Evolutionary conservation across 37 sponge, comb jelly and placozoan species (phyloP).

Genomic region (Spongilla lacustris): DNA sequence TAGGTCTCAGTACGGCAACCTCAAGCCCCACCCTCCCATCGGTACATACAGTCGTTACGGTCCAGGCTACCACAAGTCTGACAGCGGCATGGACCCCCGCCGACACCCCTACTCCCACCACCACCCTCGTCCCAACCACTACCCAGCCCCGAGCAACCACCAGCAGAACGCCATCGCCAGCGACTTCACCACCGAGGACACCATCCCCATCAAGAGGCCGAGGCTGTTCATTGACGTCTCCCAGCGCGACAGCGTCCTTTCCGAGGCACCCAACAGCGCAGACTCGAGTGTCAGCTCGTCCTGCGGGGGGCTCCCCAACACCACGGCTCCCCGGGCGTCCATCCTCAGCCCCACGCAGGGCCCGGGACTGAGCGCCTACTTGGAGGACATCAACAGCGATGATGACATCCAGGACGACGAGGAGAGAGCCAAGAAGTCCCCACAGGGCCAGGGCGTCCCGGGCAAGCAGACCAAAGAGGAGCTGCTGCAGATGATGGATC

Average conservation of each 20-base stretch:
- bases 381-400: slow-evolving; percentile 86
- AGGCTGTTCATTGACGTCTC: slow-evolving; percentile 37
- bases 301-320: neutral
- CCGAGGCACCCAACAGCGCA: slow-evolving; percentile 39
- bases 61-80: slow-evolving; percentile 22
- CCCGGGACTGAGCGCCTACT: slow-evolving; percentile 55
- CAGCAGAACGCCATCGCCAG: neutral
- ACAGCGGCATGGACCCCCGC: slow-evolving; percentile 11
- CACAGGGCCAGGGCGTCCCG: neutral
- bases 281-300: slow-evolving; percentile 12
- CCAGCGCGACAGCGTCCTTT: neutral
- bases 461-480: slow-evolving; percentile 72
- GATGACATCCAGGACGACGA: slow-evolving; percentile 50
- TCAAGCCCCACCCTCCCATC: slow-evolving; percentile 1
- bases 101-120: slow-evolving; percentile 4
- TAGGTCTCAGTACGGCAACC: slow-evolving; percentile 19
- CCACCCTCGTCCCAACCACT: slow-evolving; percentile 11
- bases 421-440: slow-evolving; percentile 22
- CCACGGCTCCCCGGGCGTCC: neutral
- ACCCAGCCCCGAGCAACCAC: slow-evolving; percentile 1
- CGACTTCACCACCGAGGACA: slow-evolving; percentile 6
- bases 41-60: neutral
- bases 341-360: slow-evolving; percentile 1
- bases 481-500: slow-evolving; percentile 73
- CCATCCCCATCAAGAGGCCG: slow-evolving; percentile 33